Evolutionary conservation across 1,140 invertebrate genomes (phyloP), one percentile per base, ranked within the genome.

Genomic region (Campoletis sonorensis): DNA sequence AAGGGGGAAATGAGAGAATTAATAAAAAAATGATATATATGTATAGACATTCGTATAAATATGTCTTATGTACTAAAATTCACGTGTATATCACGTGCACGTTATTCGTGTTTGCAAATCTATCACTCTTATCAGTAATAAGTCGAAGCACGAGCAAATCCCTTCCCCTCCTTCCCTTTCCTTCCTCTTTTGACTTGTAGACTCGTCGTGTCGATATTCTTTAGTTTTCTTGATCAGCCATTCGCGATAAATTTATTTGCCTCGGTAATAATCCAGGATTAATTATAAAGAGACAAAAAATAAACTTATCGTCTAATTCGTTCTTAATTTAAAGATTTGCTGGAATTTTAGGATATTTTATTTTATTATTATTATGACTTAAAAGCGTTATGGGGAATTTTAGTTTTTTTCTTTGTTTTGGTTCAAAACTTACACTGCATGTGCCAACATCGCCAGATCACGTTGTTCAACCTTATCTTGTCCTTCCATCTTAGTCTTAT

Each of bases 391-490:
- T 33, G 30, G 30, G 30, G 30, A 54, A 5, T 54, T 54, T 54
- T 54, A 54, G 30, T 33, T 5, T 58, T 58, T 58, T 58, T 58
- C 8, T 58, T 58, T 58, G 10, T 58, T 58, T 23, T 23, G 15
- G 54, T 4, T 54, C 11, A 40, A 82, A 71, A 95, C 96, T 96
- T 94, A 99, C 98, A 99, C 93, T 99, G 99, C 97, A 99, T 98
- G 92, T 99, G 98, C 98, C 99, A 99, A 91, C 98, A 99, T 90
- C 99, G 95, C 99, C 99, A 99, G 88, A 99, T 99, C 79, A 99
- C 98, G 92, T 99, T 99, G 94, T 99, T 99, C 79, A 99, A 93
- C 85, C 99, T 95, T 86, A 99, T 99, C 93, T 99, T 99, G 93
- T 99, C 98, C 91, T 99, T 99, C 96, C 98, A 98, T 86, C 97